Evolutionary conservation across 2,113 vertebrate species (phyloP).

Genomic region (Oryzias curvinotus): DNA sequence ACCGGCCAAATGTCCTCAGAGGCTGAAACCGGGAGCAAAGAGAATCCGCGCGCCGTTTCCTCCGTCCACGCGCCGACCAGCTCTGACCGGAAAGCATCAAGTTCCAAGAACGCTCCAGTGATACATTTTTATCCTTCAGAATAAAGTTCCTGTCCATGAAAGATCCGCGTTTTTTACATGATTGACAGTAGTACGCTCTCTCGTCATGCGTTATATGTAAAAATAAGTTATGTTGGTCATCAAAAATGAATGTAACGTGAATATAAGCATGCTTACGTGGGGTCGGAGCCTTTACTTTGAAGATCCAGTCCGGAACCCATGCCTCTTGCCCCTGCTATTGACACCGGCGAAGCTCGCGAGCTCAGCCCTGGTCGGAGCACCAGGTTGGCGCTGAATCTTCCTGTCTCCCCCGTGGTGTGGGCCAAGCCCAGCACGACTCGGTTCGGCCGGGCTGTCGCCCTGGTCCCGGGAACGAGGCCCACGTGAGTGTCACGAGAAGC

Average conservation of each 20-base stretch:
- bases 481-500: slow-evolving; percentile 39
- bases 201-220: too few relatives aligned
- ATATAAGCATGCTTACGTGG: too few relatives aligned
- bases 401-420: slow-evolving; percentile 24
- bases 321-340: not conserved
- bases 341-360: slow-evolving; percentile 35
- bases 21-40: too few relatives aligned
- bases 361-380: slow-evolving; percentile 44
- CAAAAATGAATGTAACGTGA: not conserved
- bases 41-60: too few relatives aligned
- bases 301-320: rapidly evolving
- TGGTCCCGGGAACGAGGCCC: slow-evolving; percentile 43
- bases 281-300: slow-evolving; percentile 29
- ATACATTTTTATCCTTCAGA: too few relatives aligned
- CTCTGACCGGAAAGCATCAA: too few relatives aligned
- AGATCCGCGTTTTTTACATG: too few relatives aligned
- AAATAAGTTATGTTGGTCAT: not conserved
- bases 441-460: slow-evolving; percentile 36
- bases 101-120: too few relatives aligned
- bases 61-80: too few relatives aligned
- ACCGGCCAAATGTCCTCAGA: too few relatives aligned
- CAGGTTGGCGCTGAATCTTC: slow-evolving; percentile 36
- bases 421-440: slow-evolving; percentile 37
- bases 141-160: too few relatives aligned
- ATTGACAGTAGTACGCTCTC: too few relatives aligned